Evolutionary conservation across 1,140 invertebrate genomes (phyloP).

Genomic region (Ditylenchus dipsaci): DNA sequence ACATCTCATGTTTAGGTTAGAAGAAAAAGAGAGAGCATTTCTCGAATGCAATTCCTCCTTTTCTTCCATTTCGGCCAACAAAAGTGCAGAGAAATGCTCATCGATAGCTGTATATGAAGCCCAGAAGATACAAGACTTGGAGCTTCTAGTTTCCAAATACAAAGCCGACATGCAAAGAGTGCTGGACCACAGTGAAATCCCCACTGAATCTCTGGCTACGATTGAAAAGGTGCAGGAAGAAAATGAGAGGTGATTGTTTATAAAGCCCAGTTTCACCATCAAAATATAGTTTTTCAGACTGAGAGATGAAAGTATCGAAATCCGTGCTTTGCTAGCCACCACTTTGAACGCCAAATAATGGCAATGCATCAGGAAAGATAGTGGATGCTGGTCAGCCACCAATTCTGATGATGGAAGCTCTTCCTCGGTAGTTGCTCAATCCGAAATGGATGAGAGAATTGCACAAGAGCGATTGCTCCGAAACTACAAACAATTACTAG

Average conservation of each 20-base stretch:
- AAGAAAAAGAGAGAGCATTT: constrained; percentile 10
- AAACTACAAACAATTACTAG: constrained; percentile 32
- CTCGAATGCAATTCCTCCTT: constrained; percentile 11
- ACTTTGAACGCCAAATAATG: constrained; percentile 7
- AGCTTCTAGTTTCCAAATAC: constrained; percentile 11
- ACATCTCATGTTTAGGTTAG: background rate
- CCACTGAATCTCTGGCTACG: background rate
- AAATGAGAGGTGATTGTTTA: constrained; percentile 9
- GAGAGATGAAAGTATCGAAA: constrained; percentile 3
- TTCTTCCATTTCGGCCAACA: constrained; percentile 7
- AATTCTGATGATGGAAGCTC: constrained; percentile 4
- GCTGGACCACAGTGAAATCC: constrained; percentile 2
- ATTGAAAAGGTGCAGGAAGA: constrained; percentile 9
- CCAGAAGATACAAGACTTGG: constrained; percentile 6
- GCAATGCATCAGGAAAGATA: background rate
- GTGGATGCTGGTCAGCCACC: constrained; percentile 18
- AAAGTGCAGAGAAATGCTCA: constrained; percentile 12
- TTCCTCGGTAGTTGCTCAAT: background rate
- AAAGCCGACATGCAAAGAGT: constrained; percentile 14
- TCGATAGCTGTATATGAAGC: constrained; percentile 7
- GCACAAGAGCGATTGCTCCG: constrained; percentile 30
- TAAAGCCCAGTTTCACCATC: background rate
- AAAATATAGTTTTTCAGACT: constrained; percentile 2
- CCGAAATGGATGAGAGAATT: constrained; percentile 34
- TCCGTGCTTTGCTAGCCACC: background rate